phyloP scores from a whole-genome alignment of 2,888 invertebrate species.

The Helleia helle region DNA sequence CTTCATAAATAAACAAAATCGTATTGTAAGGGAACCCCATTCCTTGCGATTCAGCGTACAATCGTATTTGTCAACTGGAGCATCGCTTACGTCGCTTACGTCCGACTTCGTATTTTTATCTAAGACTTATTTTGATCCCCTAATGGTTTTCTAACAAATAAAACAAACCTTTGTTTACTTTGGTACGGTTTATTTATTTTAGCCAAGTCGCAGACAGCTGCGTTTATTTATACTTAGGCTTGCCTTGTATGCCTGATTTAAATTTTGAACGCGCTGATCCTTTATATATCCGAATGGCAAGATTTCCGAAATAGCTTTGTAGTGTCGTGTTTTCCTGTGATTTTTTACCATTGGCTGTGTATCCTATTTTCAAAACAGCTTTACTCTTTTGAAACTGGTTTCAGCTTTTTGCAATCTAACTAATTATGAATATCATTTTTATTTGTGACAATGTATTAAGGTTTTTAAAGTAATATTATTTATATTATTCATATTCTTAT shows the following conservation, averaged over 20 bases:
- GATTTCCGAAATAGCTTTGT: no score
- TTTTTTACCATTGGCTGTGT: no score
- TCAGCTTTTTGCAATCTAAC: no score
- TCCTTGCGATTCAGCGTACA: conserved; percentile 10
- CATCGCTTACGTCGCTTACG: conserved; percentile 27
- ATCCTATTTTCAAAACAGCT: no score
- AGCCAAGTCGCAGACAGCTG: conserved; percentile 48
- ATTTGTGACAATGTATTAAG: no score
- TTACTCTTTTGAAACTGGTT: no score
- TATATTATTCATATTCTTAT: no score
- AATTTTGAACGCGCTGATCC: not conserved
- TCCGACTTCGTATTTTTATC: conserved; percentile 38
- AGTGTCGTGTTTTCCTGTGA: not conserved
- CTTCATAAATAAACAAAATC: no score
- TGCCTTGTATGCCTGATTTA: conserved; percentile 23
- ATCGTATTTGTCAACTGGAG: conserved; percentile 19
- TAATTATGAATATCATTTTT: no score
- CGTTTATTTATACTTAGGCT: conserved; percentile 53
- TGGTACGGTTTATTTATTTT: conserved; percentile 54
- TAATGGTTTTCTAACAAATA: conserved; percentile 60
- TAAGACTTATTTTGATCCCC: conserved; percentile 46
- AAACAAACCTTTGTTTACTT: conserved; percentile 55
- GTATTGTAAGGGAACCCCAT: not conserved
- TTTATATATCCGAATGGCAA: not conserved
- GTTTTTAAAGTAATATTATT: no score